Conservation (phyloP, 2,113 vertebrate species). For the Dolichallabes microphthalmus region DNA sequence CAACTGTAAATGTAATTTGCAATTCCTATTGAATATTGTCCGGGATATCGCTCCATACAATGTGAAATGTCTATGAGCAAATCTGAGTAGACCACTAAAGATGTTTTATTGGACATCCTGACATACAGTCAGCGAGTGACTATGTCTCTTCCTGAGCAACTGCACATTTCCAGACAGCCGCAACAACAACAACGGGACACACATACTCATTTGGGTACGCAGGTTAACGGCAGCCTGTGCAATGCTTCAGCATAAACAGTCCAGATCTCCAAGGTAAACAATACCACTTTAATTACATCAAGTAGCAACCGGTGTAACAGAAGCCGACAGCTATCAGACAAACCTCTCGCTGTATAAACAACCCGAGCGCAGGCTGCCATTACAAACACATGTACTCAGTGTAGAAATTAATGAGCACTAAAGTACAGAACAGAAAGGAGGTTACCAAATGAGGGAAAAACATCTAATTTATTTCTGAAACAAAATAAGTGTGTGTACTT, state of each 20-base stretch:
- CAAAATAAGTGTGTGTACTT: constrained; percentile 19
- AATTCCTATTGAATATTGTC: too few species aligned
- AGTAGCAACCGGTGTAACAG: constrained; percentile 46
- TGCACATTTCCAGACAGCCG: constrained; percentile 20
- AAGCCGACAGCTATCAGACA: constrained; percentile 38
- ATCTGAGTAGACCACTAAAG: neutral
- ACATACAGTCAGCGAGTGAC: neutral
- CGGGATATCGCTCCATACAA: too few species aligned
- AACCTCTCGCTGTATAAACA: constrained; percentile 50
- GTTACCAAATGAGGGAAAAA: neutral
- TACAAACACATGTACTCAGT: neutral
- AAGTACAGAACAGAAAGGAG: constrained; percentile 4
- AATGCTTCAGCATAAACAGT: constrained; percentile 55
- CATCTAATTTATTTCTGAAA: constrained; percentile 1
- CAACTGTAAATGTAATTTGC: too few species aligned
- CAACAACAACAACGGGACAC: constrained; percentile 15
- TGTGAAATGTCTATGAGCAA: neutral
- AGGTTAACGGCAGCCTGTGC: constrained; percentile 43
- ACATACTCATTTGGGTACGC: constrained; percentile 1
- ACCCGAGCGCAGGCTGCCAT: neutral
- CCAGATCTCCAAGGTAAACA: constrained; percentile 62
- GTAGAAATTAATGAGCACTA: constrained; percentile 21
- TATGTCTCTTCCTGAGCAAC: neutral
- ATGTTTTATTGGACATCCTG: neutral
- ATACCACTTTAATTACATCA: constrained; percentile 55